phyloP scores from a whole-genome alignment of 2,113 vertebrate species.

The Gymnorhina tibicen region DNA sequence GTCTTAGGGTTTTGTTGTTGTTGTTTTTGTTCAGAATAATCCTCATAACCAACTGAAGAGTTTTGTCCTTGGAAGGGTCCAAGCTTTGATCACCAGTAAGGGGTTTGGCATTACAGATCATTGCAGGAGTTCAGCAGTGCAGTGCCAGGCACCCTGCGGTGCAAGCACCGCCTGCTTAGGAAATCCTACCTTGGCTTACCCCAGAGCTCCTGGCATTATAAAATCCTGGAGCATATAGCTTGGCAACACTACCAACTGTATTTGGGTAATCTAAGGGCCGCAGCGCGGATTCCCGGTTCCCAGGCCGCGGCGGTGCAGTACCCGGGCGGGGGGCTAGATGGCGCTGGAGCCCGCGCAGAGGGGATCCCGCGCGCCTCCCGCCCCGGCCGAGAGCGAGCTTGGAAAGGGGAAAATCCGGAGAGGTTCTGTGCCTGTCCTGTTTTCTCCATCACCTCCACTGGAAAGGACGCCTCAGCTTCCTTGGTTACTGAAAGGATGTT shows the following conservation, averaged over 20 bases:
- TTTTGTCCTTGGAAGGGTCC: neutral
- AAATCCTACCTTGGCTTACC: neutral
- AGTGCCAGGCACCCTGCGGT: neutral
- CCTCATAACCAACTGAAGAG: neutral
- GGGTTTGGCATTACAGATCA: neutral
- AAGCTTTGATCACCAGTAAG: neutral
- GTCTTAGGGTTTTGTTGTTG: neutral
- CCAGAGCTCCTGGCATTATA: neutral
- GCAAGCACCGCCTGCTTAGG: accelerated
- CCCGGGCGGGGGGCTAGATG: neutral
- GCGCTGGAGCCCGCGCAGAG: neutral
- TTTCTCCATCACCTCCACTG: neutral
- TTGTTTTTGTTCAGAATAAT: neutral
- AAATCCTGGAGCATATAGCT: accelerated
- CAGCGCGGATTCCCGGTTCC: neutral
- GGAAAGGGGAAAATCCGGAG: neutral
- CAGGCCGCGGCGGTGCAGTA: neutral
- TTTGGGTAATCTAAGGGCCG: accelerated
- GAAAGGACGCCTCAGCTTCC: neutral
- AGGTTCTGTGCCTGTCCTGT: neutral
- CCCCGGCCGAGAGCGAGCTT: accelerated
- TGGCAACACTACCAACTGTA: accelerated
- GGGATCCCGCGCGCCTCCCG: accelerated
- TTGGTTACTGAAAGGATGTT: neutral
- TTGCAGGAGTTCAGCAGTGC: neutral